A percentile compares a stretch with the other conserved stretches of the same genome.
phyloP scores from a whole-genome alignment of 2,888 invertebrate species.

The Lypha dubia region DNA sequence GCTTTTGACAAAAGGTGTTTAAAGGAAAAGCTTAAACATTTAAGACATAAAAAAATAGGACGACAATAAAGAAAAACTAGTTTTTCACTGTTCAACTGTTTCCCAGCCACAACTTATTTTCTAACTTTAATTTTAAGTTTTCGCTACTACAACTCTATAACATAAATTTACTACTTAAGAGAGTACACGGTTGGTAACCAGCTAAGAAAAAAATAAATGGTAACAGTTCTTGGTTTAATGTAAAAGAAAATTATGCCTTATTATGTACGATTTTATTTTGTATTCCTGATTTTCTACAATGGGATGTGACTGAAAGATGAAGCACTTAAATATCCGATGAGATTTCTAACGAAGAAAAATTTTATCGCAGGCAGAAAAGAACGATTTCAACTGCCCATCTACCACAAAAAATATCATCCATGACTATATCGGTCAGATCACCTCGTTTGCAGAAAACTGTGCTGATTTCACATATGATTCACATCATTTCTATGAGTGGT shows the following conservation, averaged over 20 bases:
- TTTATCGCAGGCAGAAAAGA: too few species aligned
- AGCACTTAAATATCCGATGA: too few species aligned
- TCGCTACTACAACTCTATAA: conserved; percentile 37
- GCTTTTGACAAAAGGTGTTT: conserved; percentile 51
- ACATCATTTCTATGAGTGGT: too few species aligned
- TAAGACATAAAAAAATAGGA: background rate
- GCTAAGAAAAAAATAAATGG: too few species aligned
- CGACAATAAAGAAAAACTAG: conserved; percentile 41
- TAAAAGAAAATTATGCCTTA: conserved; percentile 1
- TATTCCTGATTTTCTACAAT: conserved; percentile 16
- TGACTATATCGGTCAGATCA: too few species aligned
- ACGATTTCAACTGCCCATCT: too few species aligned
- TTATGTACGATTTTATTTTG: background rate
- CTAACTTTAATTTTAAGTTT: conserved; percentile 67
- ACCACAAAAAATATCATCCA: too few species aligned
- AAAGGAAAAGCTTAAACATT: conserved; percentile 46
- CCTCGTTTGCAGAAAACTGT: too few species aligned
- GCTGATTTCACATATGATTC: too few species aligned
- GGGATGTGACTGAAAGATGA: background rate
- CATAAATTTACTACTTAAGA: conserved; percentile 55
- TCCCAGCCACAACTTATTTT: conserved; percentile 63
- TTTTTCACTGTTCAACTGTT: conserved; percentile 62
- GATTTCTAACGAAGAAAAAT: too few species aligned
- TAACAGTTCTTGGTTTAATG: conserved; percentile 26
- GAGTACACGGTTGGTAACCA: conserved; percentile 14